phyloP scores from a whole-genome alignment of 2,888 invertebrate genomes.

The Ectemnius lituratus region DNA sequence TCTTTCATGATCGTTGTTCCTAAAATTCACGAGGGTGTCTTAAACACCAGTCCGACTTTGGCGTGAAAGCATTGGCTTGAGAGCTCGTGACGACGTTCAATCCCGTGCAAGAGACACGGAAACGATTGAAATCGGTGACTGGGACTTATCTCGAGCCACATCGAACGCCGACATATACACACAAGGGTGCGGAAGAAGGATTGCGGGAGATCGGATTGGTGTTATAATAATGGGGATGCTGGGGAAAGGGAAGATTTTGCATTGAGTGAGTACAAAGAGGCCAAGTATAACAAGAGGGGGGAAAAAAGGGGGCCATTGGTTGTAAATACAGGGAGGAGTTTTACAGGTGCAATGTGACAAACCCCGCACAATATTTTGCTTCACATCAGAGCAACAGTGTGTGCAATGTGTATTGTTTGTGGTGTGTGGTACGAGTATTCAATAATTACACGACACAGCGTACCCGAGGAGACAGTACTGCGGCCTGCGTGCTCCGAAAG shows the following conservation, averaged over 20 bases:
- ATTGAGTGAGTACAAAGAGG: neutral
- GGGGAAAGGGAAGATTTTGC: neutral
- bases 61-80: constrained; percentile 8
- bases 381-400: constrained; percentile 61
- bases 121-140: constrained; percentile 6
- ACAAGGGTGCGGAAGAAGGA: neutral
- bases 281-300: neutral
- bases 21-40: neutral
- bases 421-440: constrained; percentile 52
- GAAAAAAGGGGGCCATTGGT: too few relatives aligned
- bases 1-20: too few relatives aligned
- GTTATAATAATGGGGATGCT: neutral
- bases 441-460: constrained; percentile 14
- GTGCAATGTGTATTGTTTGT: constrained; percentile 66
- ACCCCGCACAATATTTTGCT: constrained; percentile 51
- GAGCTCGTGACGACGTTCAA: constrained; percentile 5
- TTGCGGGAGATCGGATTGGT: neutral
- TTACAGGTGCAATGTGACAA: constrained; percentile 24
- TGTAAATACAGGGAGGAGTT: neutral
- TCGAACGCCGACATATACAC: constrained; percentile 8
- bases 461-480: constrained; percentile 21
- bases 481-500: constrained; percentile 31
- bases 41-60: neutral
- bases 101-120: neutral
- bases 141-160: constrained; percentile 5